Conservation (phyloP, 2,113 vertebrate genomes). For the Atlantisia rogersi region DNA sequence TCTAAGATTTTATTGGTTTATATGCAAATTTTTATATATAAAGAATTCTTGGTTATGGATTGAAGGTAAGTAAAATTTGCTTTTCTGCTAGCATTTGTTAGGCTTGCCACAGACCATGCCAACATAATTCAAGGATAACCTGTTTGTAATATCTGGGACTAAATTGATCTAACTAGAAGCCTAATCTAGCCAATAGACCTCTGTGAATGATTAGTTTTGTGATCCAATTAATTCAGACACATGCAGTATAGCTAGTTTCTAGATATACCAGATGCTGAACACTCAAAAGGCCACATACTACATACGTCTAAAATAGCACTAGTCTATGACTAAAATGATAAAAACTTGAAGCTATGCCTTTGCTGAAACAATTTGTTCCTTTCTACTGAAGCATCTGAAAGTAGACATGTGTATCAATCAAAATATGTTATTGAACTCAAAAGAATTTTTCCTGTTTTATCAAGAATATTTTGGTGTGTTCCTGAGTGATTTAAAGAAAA, state of each 20-base stretch:
- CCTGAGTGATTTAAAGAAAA: not conserved
- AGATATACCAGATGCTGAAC: not conserved
- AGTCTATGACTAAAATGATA: not conserved
- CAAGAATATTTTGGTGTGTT: not conserved
- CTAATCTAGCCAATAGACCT: not conserved
- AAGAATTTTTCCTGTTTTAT: not conserved
- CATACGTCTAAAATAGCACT: not conserved
- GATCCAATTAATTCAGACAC: not conserved
- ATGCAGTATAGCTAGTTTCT: not conserved
- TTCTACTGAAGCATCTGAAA: not conserved
- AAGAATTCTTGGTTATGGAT: not conserved
- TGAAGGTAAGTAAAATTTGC: not conserved
- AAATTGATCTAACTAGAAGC: not conserved
- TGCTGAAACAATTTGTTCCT: not conserved
- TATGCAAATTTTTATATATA: not conserved
- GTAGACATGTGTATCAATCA: not conserved
- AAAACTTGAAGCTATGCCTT: not conserved
- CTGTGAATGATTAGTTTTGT: not conserved
- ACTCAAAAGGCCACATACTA: not conserved
- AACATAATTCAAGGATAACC: not conserved
- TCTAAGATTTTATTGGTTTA: not conserved
- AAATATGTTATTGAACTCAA: not conserved
- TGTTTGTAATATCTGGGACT: not conserved
- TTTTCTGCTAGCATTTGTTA: not conserved
- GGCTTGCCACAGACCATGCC: not conserved